Evolutionary conservation across 2,888 invertebrate species (phyloP), one percentile per base, ranked within the genome.

Genomic region (Tenodera sinensis): DNA sequence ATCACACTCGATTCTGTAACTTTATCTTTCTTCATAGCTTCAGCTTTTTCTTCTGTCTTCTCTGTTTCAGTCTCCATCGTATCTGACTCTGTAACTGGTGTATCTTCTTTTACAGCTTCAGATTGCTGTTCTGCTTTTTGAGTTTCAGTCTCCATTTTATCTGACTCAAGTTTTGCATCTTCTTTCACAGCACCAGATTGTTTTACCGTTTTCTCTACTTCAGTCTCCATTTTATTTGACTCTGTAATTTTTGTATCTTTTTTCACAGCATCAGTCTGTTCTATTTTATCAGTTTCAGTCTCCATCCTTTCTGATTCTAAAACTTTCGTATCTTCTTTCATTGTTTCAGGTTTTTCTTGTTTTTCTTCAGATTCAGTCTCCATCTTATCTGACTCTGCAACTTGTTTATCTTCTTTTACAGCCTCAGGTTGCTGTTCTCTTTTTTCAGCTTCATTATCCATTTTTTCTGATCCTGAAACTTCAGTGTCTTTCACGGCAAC

Each of bases 1-100:
- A 47, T 28, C 25, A 28, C 28, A 47, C n/a, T 42, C 42, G 84
- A 47, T 83, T 88, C 54, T 30, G 90, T 30, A 85, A 89, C 90
- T 28, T 90, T 82, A 82, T 91, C 91, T 34, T 91, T 88, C 28
- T 81, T 83, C n/a, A 89, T 85, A 28, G 90, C 86, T 83, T 90
- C 89, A 42, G 47, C 71, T 27, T 89, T 88, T 88, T 84, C 88
- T 25, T 86, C 88, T 30, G 89, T 88, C 87, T 47, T 71, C 54
- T 71, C 12, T 71, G 54, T 71, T 71, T 71, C 15, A 71, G 42
- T 42, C 12, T 42, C 42, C 42, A 42, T 42, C 42, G 9, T 42
- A 42, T 12, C 42, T 12, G 42, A 0, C 12, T 42, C 42, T 42
- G 42, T 12, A 9, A 42, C 42, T 42, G 9, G 9, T 42, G 9